Base-by-base conservation (phyloP, 2,888 invertebrate genomes). In the Sylvicola cinctus region DNA sequence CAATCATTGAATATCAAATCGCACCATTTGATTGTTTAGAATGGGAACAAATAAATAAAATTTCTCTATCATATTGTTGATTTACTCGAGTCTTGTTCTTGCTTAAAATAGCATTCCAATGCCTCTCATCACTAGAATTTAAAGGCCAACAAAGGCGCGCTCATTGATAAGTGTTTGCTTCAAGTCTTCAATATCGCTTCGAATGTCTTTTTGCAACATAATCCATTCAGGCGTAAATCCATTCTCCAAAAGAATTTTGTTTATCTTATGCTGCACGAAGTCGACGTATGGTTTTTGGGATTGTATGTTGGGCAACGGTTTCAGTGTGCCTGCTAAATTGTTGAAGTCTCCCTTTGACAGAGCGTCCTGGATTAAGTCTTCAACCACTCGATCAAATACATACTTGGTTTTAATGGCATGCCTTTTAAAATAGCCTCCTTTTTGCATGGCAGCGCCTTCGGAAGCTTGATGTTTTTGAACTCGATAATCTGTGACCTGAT, bases 201-300 rank as follows among this genome's bases (percentile, higher is more conserved):
- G 68, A 40, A 90, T 85, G 49, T 90, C 88, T 49, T 81, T 81
- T 43, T 76, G 77, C 42, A 88, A 57, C 28, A 70, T 71, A 43
- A 90, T 83, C 90, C 90, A 91, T 58, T 85, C 81, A 0, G 90
- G 90, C 7, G 74, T 75, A 45, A 84, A 87, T 1, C 87, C 90
- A 55, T 87, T 87, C 46, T 87, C 81, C 35, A 52, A 42, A 37
- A 55, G 36, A 14, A 60, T 57, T 39, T 54, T 55, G 41, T 59
- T 58, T 1, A 60, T 38, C 39, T 55, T 58, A 37, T 85, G 80
- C 0, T 88, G 88, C 1, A 77, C 76, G 49, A 77, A 78, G 58
- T 91, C 90, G 7, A 88, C 72, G 54, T 84, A 80, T 1, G 88
- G 88, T 61, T 84, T 87, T 44, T 63, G 64, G 41, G 68, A 69